Percentiles rank a stretch among this genome's conserved stretches.
These are phyloP conservation scores for Polymixis lichenea DNA, from an alignment of 2,888 invertebrate species.

Conservation along the genomic window DNA sequence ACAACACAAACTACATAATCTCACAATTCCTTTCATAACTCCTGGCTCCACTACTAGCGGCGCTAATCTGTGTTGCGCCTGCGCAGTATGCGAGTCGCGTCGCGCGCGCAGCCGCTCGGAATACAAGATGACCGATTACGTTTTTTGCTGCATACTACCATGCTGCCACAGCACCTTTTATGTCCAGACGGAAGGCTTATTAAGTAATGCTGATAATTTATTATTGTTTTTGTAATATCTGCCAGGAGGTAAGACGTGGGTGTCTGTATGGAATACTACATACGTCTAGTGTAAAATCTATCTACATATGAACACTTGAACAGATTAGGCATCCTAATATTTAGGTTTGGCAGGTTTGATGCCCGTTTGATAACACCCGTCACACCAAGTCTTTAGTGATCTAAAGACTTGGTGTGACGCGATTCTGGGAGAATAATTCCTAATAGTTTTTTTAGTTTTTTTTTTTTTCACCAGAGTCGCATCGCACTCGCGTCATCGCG, in stretches of 20 bases:
- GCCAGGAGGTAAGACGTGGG: too few relatives aligned
- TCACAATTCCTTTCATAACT: slow-evolving; percentile 1
- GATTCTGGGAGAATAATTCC: too few relatives aligned
- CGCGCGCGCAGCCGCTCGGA: slow-evolving; percentile 61
- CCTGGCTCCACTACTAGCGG: slow-evolving; percentile 47
- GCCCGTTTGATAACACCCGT: too few relatives aligned
- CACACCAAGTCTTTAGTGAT: too few relatives aligned
- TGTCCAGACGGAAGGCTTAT: slow-evolving; percentile 40
- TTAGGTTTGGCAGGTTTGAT: background rate
- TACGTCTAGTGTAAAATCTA: background rate
- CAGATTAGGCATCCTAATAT: background rate
- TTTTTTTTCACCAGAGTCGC: too few relatives aligned
- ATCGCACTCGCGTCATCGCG: too few relatives aligned
- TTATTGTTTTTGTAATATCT: slow-evolving; percentile 25
- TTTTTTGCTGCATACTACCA: slow-evolving; percentile 59
- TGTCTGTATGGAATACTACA: background rate
- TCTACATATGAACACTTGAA: background rate
- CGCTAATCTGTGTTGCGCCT: slow-evolving; percentile 64
- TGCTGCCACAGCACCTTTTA: slow-evolving; percentile 33
- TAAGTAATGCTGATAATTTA: slow-evolving; percentile 38
- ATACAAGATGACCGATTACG: slow-evolving; percentile 73
- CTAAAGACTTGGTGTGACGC: background rate
- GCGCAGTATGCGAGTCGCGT: slow-evolving; percentile 63
- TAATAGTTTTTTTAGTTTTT: too few relatives aligned
- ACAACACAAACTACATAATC: background rate